Evolutionary conservation across 2,888 invertebrate genomes (phyloP).

Genomic region (Priocnemis perturbator): DNA sequence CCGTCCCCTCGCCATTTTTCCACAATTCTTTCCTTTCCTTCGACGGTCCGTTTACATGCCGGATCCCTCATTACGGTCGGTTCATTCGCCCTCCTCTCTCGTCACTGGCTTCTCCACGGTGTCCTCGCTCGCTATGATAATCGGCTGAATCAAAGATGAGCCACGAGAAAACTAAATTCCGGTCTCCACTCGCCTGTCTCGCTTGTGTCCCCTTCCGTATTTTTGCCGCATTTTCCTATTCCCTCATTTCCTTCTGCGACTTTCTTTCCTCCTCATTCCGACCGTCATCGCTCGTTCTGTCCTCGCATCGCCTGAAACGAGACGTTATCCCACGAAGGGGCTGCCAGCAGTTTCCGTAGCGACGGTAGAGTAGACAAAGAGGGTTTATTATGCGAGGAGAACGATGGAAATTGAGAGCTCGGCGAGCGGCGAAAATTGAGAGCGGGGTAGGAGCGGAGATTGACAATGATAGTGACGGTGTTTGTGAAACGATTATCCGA

Average conservation of each 20-base stretch:
- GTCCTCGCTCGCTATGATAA: constrained; percentile 53
- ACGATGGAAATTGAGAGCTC: constrained; percentile 51
- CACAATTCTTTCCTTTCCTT: constrained; percentile 13
- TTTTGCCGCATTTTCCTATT: constrained; percentile 1
- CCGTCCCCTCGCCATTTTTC: background rate
- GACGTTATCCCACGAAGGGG: constrained; percentile 10
- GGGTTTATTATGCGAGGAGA: constrained; percentile 57
- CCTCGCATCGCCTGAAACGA: background rate
- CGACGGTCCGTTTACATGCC: constrained; percentile 4
- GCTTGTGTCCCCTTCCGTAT: background rate
- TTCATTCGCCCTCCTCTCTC: constrained; percentile 25
- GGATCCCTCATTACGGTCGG: constrained; percentile 41
- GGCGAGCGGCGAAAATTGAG: constrained; percentile 29
- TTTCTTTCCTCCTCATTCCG: constrained; percentile 1
- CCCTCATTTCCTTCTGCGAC: background rate
- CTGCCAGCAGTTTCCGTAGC: constrained; percentile 20
- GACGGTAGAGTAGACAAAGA: constrained; percentile 47
- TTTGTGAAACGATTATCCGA: too few species aligned
- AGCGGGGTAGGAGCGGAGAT: constrained; percentile 43
- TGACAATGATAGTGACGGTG: constrained; percentile 20
- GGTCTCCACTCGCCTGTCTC: constrained; percentile 21
- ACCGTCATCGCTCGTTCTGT: too few species aligned
- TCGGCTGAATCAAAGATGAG: constrained; percentile 57
- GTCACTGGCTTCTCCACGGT: background rate
- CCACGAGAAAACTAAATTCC: constrained; percentile 49